Base-by-base conservation (phyloP, 2,113 vertebrate genomes). In the Oenanthe oenanthe region DNA sequence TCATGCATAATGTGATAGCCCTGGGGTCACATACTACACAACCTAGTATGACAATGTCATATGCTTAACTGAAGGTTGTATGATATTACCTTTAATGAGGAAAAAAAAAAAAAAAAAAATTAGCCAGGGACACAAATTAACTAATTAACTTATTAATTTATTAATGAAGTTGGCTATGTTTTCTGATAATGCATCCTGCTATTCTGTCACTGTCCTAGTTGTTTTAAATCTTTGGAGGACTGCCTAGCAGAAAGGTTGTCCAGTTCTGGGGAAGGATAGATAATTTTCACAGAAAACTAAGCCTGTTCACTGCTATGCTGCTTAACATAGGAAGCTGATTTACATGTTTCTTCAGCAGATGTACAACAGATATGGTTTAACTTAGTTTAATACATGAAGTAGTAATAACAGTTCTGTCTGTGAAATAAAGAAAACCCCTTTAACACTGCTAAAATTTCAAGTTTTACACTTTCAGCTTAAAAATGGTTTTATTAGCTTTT, bases 141-240 rank as follows among this genome's bases (percentile, higher is more conserved):
- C 93, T 93, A 90, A 97, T 97, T 94, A 96, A 95, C 78, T 96
- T 93, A 92, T 91, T 93, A 91, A 81, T 92, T 97, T 96, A 94
- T 60, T 95, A 94, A 96, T 96, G 50, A 94, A 96, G 36, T 48
- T 71, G 88, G 77, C 89, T 91, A 82, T 94, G 74, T 93, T 94
- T 97, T 94, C 79, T 60, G 54, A 62, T 92, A 71, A 81, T 90
- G 54, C 17, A 65, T 95, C 96, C 66, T 92, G 73, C 14, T 72
- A 29, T 89, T 67, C 32, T 71, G n/a, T 81, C 51, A 68, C 40
- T 72, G 32, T 95, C 18, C 31, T 47, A 68, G 2, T 47, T 29
- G 54, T 75, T 84, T 86, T 40, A 88, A 67, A 76, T 74, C 51
- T 78, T 93, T 83, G 84, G 48, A 76, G 31, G 32, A 74, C 20